phyloP scores from a whole-genome alignment of 1,140 invertebrate species.

The Drosophila bipectinata region DNA sequence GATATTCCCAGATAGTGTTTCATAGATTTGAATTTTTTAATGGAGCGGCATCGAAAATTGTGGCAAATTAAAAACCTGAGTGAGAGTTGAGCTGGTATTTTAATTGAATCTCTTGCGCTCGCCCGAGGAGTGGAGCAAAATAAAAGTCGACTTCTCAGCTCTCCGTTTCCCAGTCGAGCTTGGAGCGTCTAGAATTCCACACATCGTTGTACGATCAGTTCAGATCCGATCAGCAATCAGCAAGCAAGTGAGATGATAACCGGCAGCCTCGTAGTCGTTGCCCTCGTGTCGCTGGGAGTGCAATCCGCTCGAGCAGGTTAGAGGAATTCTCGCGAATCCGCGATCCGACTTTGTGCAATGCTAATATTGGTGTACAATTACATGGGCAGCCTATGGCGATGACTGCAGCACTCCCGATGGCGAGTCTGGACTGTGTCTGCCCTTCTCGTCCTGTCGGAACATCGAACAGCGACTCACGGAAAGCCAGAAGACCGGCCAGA shows the following conservation, averaged over 20 bases:
- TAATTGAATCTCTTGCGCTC: conserved; percentile 4
- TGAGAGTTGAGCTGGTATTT: conserved; percentile 14
- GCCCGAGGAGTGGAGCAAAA: conserved; percentile 2
- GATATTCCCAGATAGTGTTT: conserved; percentile 19
- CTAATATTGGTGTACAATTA: conserved; percentile 45
- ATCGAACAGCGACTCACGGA: conserved; percentile 53
- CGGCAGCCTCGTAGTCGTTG: conserved; percentile 29
- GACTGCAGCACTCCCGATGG: conserved; percentile 57
- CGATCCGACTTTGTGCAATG: conserved; percentile 24
- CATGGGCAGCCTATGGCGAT: conserved; percentile 60
- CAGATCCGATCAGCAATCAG: conserved; percentile 12
- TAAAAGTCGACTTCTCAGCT: conserved; percentile 45
- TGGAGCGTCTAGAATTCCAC: conserved; percentile 27
- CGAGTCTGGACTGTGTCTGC: conserved; percentile 52
- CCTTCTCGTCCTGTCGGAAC: conserved; percentile 56
- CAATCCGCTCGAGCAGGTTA: conserved; percentile 52
- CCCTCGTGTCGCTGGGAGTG: conserved; percentile 29
- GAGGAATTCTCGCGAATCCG: conserved; percentile 29
- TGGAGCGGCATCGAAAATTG: not conserved
- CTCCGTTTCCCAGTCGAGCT: conserved; percentile 50
- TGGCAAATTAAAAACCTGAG: not conserved
- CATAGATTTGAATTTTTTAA: conserved; percentile 9
- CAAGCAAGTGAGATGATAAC: conserved; percentile 39
- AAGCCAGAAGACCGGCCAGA: conserved; percentile 27
- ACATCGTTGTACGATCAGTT: conserved; percentile 9